A percentile compares a stretch with the other conserved stretches of the same genome.
These are phyloP conservation scores for Astyanax mexicanus DNA, from an alignment of 2,797 vertebrate species.

Conservation along the genomic window DNA sequence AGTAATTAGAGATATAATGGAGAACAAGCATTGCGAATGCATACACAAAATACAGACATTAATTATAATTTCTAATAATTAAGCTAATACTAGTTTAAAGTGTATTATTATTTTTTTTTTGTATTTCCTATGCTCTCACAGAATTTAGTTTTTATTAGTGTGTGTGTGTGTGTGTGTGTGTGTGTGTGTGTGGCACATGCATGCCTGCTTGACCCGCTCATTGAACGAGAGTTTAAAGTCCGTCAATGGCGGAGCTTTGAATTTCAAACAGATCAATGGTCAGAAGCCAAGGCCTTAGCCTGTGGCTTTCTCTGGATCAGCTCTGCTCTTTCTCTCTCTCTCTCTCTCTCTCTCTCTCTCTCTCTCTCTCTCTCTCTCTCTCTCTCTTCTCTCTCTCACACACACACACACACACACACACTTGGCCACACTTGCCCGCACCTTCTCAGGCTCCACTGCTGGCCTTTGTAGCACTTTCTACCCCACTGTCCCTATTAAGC, in stretches of 20 bases:
- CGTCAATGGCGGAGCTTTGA: slow-evolving; percentile 73
- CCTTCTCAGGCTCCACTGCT: slow-evolving; percentile 15
- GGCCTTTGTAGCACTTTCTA: slow-evolving; percentile 19
- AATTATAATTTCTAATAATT: too few relatives aligned
- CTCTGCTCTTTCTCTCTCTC: too few relatives aligned
- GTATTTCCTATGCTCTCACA: too few relatives aligned
- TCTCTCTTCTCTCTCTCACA: too few relatives aligned
- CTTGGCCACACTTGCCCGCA: slow-evolving; percentile 10
- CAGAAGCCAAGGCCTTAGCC: slow-evolving; percentile 66
- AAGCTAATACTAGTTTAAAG: too few relatives aligned
- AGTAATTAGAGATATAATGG: too few relatives aligned
- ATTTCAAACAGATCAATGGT: slow-evolving; percentile 81
- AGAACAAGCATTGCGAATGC: too few relatives aligned
- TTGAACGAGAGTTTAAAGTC: slow-evolving; percentile 50
- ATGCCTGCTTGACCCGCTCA: slow-evolving; percentile 30
- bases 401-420: background rate
- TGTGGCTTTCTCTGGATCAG: slow-evolving; percentile 41
- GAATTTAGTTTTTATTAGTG: too few relatives aligned
- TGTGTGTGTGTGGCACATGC: slow-evolving; percentile 34
- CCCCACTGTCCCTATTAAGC: slow-evolving; percentile 46
- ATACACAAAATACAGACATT: too few relatives aligned
- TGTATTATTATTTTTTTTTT: too few relatives aligned
- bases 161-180: background rate
- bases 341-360: too few relatives aligned
- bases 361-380: too few relatives aligned